Base-by-base conservation (phyloP, 2,113 vertebrate genomes). In the Perca fluviatilis region DNA sequence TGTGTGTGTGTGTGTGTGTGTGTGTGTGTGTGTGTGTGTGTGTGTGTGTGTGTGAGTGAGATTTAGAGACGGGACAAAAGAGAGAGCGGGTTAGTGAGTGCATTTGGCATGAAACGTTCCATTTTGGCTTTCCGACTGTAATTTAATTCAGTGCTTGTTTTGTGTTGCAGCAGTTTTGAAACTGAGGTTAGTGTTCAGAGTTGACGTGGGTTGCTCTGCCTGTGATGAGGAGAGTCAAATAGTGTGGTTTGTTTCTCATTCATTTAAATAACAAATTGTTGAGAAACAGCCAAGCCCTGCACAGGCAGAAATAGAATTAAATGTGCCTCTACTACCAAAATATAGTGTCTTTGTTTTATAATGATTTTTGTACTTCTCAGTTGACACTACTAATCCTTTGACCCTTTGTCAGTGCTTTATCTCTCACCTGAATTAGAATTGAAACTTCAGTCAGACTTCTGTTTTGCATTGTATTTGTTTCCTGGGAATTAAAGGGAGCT, bases 71-170 rank as follows among this genome's bases (percentile, higher is more conserved):
- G 13, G 10, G 21, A 63, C 54, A 61, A 54, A 8, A 62, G 15
- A 13, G 10, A 65, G 40, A 21, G 21, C 49, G 23, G 69, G 83
- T 83, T 57, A 83, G 21, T 1, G 30, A 85, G 74, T 46, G 2
- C 63, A 57, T 78, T 69, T 83, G 84, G 50, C 74, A 18, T 27
- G 1, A 62, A 64, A 43, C 77, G 25, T 66, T 86, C 77, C 69
- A 19, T n/a, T 43, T 68, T 25, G 18, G 15, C 47, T 30, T 58
- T 57, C 19, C 15, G 18, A 4, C 57, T 81, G 8, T 81, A 76
- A 51, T 84, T 82, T 18, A n/a, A 47, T 33, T 70, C 47, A 50
- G 33, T 19, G 4, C 2, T 50, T 25, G n/a, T 47, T 30, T 65
- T 53, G 6, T 72, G 50, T 18, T 69, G 30, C 36, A 40, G 23